phyloP scores from a whole-genome alignment of 2,797 vertebrate species.

The Pipistrellus pipistrellus region DNA sequence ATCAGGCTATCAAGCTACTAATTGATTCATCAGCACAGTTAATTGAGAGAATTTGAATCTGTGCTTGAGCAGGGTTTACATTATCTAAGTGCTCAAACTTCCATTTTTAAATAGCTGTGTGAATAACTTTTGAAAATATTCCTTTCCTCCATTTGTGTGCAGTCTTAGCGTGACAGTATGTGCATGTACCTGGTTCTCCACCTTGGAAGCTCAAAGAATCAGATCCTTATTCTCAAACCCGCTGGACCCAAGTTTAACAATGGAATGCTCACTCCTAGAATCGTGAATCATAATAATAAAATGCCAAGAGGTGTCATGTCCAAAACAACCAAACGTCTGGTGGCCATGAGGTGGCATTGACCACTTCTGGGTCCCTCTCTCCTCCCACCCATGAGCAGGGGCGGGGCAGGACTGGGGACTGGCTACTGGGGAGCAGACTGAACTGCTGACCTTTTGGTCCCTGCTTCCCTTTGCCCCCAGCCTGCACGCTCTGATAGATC shows the following conservation, averaged over 20 bases:
- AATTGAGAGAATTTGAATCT: slow-evolving; percentile 7
- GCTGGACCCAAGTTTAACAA: neutral
- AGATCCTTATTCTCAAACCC: neutral
- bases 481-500: no score
- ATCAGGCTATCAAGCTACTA: neutral
- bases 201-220: neutral
- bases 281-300: neutral
- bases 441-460: no score
- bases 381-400: no score
- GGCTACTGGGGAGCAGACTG: no score
- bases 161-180: neutral
- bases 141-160: neutral
- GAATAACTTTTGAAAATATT: neutral
- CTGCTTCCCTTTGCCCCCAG: no score
- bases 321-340: no score
- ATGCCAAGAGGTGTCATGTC: no score
- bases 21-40: neutral
- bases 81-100: neutral
- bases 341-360: no score
- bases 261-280: neutral
- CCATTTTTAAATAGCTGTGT: neutral
- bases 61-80: neutral
- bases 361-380: no score
- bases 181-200: neutral
- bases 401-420: no score